phyloP scores from a whole-genome alignment of 2,113 vertebrate genomes.

The Barnardius zonarius region DNA sequence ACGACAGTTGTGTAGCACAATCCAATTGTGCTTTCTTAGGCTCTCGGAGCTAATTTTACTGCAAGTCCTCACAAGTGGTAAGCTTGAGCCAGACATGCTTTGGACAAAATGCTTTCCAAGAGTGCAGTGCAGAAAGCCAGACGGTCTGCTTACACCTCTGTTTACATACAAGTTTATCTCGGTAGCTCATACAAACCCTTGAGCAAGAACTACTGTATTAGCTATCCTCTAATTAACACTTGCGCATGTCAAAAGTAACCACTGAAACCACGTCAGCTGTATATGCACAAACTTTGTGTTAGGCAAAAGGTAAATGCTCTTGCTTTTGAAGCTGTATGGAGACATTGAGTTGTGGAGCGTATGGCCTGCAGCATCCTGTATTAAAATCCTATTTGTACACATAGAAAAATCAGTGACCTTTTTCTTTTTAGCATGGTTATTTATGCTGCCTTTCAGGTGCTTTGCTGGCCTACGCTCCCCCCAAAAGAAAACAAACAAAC shows the following conservation, averaged over 20 bases:
- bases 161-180: background rate
- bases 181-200: background rate
- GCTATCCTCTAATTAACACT: background rate
- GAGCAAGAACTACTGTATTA: background rate
- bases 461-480: background rate
- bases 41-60: background rate
- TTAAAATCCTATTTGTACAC: background rate
- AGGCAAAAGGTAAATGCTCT: background rate
- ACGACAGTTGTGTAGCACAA: background rate
- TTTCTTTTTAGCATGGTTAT: background rate
- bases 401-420: background rate
- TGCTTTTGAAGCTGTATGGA: background rate
- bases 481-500: background rate
- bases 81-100: background rate
- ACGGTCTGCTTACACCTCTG: background rate
- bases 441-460: background rate
- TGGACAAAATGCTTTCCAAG: background rate
- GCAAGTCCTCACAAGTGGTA: fast-evolving
- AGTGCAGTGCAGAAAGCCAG: background rate
- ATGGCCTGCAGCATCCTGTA: background rate
- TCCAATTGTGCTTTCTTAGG: background rate
- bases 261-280: fast-evolving
- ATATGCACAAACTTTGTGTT: background rate
- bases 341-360: background rate
- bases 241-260: fast-evolving